Base-by-base conservation (phyloP, 2,888 invertebrate species). In the Chrysolina oricalcia region DNA sequence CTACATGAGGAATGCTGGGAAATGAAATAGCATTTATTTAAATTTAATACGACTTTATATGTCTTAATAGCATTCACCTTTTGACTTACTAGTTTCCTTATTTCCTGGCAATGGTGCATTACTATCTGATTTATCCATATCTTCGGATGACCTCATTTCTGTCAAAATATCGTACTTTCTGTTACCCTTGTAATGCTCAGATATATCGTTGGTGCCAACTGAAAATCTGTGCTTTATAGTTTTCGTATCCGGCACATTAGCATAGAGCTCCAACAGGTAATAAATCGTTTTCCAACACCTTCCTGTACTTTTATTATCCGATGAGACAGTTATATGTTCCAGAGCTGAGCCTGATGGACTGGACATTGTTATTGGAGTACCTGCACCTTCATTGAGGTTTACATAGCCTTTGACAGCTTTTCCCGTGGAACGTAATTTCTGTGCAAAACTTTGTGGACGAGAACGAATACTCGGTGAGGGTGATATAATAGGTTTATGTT, bases 251-350 rank as follows among this genome's bases (percentile, higher is more conserved):
- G 98, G 97, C 93, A 97, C 96, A 66, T 96, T 96, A 8, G 97
- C 97, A 87, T 98, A 98, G 69, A 98, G 89, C 85, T 98, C 97
- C 72, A 98, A 90, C 77, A 98, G 91, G 87, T 97, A 94, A 87
- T 97, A 97, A 81, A 98, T 94, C 0, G 97, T 98, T 86, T 96
- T 94, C 98, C 98, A 98, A 86, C 98, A 98, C 82, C 95, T 93
- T 13, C 89, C 89, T 1, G 86, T 85, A 77, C 89, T 89, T 79
- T 91, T 91, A 73, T 91, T 91, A 73, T 91, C 91, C 0, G 90
- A 89, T 1, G 90, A 86, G 0, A 90, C 87, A 0, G 90, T 89
- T 48, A 90, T 89, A 77, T 90, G 90, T 72, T 91, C 90, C 64
- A 91, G 85, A 0, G 91, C 92, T 23, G 92, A 91, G 63, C 90